These are phyloP conservation scores for Drosophila mercatorum DNA, from an alignment of 2,888 invertebrate genomes.

Conservation along the genomic window DNA sequence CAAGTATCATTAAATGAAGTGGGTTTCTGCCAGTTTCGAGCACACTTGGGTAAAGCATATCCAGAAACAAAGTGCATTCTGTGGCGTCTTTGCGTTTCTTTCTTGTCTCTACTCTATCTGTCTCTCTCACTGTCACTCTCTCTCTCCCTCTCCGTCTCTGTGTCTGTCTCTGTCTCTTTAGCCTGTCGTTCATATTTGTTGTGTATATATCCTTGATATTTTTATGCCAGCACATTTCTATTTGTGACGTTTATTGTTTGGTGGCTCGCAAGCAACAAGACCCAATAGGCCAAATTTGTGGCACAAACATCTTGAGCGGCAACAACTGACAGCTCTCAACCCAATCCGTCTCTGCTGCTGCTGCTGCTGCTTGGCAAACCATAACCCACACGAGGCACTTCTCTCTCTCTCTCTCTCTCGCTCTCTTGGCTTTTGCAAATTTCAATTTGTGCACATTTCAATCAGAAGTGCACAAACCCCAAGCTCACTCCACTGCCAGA, in stretches of 20 bases:
- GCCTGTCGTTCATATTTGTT: constrained; percentile 50
- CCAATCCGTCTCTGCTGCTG: neutral
- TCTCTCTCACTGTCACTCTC: constrained; percentile 5
- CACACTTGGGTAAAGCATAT: constrained; percentile 83
- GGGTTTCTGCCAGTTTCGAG: constrained; percentile 83
- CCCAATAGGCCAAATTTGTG: constrained; percentile 76
- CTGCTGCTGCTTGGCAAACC: neutral
- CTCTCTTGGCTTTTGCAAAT: constrained; percentile 52
- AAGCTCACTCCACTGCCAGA: neutral
- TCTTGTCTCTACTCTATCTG: constrained; percentile 30
- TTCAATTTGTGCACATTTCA: constrained; percentile 80
- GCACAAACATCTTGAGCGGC: constrained; percentile 66
- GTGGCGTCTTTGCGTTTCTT: constrained; percentile 75
- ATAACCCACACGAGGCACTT: constrained; percentile 49
- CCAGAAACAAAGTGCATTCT: constrained; percentile 83
- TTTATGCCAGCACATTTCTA: constrained; percentile 72
- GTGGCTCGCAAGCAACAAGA: constrained; percentile 65
- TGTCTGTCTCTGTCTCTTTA: constrained; percentile 1
- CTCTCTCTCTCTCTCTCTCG: constrained; percentile 2
- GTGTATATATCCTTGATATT: constrained; percentile 77
- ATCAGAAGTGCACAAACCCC: constrained; percentile 64
- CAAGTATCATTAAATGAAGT: constrained; percentile 84
- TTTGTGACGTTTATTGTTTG: constrained; percentile 79
- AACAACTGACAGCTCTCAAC: constrained; percentile 27
- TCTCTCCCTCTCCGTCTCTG: neutral